Conservation (phyloP, 1,140 invertebrate species). For the Monochamus saltuarius region DNA sequence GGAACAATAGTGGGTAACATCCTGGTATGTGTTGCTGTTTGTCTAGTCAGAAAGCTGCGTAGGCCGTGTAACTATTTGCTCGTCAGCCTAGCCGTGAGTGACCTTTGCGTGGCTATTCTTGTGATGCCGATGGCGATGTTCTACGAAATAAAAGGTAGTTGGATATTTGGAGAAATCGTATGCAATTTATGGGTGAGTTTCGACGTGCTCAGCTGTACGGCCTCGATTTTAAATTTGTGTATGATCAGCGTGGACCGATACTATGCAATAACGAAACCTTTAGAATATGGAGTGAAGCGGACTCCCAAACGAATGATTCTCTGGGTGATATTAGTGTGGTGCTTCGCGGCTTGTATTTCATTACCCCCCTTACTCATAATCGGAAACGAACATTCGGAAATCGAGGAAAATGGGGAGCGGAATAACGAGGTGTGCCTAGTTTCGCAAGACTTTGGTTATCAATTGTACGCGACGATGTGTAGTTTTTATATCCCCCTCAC, state of each 20-base stretch:
- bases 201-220: conserved; percentile 80
- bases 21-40: conserved; percentile 82
- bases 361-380: conserved; percentile 84
- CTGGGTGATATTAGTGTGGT: conserved; percentile 87
- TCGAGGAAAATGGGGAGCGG: conserved; percentile 51
- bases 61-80: conserved; percentile 84
- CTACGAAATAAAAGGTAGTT: conserved; percentile 77
- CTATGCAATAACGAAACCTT: conserved; percentile 87
- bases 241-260: conserved; percentile 89
- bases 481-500: conserved; percentile 88
- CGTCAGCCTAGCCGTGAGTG: conserved; percentile 88
- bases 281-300: conserved; percentile 86
- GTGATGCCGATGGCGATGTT: conserved; percentile 86
- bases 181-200: conserved; percentile 87
- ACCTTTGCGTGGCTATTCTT: conserved; percentile 77
- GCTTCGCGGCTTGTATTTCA: conserved; percentile 84
- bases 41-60: conserved; percentile 81
- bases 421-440: conserved; percentile 69
- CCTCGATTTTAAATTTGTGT: conserved; percentile 89
- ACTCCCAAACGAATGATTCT: conserved; percentile 81
- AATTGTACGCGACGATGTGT: conserved; percentile 86
- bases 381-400: conserved; percentile 75
- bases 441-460: conserved; percentile 84
- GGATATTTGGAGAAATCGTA: conserved; percentile 80
- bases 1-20: conserved; percentile 86